Base-by-base conservation (phyloP, 1,140 invertebrate genomes). In the Ditylenchus dipsaci region DNA sequence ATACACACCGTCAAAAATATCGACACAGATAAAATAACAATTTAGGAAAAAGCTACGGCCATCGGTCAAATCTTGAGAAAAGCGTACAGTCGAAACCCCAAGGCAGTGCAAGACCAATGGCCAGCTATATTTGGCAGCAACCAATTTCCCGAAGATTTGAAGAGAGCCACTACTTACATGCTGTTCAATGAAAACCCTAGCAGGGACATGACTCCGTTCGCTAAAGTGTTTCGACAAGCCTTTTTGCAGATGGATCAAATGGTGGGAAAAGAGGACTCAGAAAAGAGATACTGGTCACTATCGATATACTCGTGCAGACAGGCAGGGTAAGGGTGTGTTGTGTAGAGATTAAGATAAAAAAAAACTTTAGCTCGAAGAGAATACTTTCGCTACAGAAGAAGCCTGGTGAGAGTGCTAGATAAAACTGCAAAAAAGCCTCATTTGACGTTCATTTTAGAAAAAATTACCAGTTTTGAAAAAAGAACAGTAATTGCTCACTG, bases 111-210 rank as follows among this genome's bases (percentile, higher is more conserved):
- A 21, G n/a, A 43, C 5, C 19, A 30, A n/a, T 61, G 29, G 59
- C 59, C 59, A n/a, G 3, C 38, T 8, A 43, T 30, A 5, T 33
- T 26, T 30, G 59, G 38, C 8, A 61, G 19, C 29, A 19, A 33
- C 8, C 59, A 30, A 8, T 61, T 43, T 8, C 59, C 59, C n/a
- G 38, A 53, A 26, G 49, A 53, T 8, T 53, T 43, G 21, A 19
- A 30, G n/a, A 43, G 26, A 61, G 38, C 38, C 21, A 61, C n/a
- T 8, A 29, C 3, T 13, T 21, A 61, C 27, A 61, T 61, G 27
- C 21, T 61, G n/a, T 61, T 61, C n/a, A 61, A n/a, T 30, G 59
- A 61, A 43, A 61, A 61, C 19, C 59, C 59, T 13, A 43, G 19
- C 29, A n/a, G 13, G 21, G 21, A 61, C n/a, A n/a, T 61, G 5